phyloP scores from a whole-genome alignment of 2,888 invertebrate genomes.

The Agonopterix subpropinquella region DNA sequence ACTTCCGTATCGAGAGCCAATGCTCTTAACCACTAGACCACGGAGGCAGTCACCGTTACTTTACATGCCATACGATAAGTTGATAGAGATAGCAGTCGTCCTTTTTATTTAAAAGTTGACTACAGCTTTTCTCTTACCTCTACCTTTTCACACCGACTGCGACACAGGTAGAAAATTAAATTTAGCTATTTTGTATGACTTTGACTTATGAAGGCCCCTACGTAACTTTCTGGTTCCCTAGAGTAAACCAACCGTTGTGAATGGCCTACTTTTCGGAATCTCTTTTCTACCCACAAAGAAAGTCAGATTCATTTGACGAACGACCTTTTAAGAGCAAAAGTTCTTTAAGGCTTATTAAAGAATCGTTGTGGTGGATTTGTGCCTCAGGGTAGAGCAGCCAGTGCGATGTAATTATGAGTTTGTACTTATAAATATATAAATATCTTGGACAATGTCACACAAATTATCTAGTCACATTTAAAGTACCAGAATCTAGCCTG shows the following conservation, averaged over 20 bases:
- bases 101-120: too few relatives aligned
- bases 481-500: too few relatives aligned
- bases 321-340: constrained; percentile 49
- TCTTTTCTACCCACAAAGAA: constrained; percentile 58
- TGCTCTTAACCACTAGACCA: too few relatives aligned
- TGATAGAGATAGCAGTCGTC: too few relatives aligned
- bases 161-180: constrained; percentile 13
- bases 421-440: too few relatives aligned
- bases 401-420: constrained; percentile 23
- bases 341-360: constrained; percentile 62
- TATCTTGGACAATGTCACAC: too few relatives aligned
- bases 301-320: constrained; percentile 59
- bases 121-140: too few relatives aligned
- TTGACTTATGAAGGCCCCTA: constrained; percentile 30
- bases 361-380: constrained; percentile 47
- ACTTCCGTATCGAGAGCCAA: too few relatives aligned
- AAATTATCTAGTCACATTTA: too few relatives aligned
- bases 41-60: too few relatives aligned
- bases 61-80: too few relatives aligned
- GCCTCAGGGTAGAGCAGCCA: constrained; percentile 30
- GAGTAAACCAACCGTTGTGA: constrained; percentile 56
- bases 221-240: constrained; percentile 51
- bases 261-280: constrained; percentile 46
- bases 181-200: constrained; percentile 33
- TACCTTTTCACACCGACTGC: too few relatives aligned